phyloP scores from a whole-genome alignment of 2,113 vertebrate species.

The Neoarius graeffei region DNA sequence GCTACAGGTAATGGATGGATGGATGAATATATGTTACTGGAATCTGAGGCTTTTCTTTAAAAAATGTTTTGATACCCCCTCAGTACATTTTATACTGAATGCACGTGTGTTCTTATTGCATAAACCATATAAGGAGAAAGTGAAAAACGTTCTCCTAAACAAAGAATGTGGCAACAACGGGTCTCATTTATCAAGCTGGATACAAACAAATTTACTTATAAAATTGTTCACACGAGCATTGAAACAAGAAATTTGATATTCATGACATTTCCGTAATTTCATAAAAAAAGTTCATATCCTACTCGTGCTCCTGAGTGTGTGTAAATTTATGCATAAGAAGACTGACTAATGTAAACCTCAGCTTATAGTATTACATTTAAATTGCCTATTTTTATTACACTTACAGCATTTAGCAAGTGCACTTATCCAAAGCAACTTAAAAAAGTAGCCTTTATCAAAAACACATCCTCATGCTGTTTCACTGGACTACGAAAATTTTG shows the following conservation, averaged over 20 bases:
- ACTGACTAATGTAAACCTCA: neutral
- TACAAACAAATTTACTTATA: neutral
- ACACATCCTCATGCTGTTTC: neutral
- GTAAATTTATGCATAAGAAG: neutral
- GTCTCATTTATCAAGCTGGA: neutral
- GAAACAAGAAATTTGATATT: neutral
- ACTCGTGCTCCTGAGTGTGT: neutral
- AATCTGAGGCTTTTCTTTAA: neutral
- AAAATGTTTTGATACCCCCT: neutral
- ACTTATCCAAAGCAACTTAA: neutral
- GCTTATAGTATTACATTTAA: neutral
- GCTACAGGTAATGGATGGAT: too few species aligned
- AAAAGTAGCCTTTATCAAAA: neutral
- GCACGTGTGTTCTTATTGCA: neutral
- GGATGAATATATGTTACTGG: neutral
- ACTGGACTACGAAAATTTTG: neutral
- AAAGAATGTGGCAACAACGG: conserved; percentile 1
- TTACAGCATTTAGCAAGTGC: neutral
- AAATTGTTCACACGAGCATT: neutral
- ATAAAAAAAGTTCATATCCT: neutral
- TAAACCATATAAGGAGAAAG: neutral
- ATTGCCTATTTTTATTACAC: neutral
- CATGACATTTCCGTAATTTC: neutral
- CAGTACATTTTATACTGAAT: neutral
- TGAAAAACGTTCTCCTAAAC: neutral